Evolutionary conservation across 2,888 invertebrate genomes (phyloP), one percentile per base, ranked within the genome.

Genomic region (Zaprionus bogoriensis): DNA sequence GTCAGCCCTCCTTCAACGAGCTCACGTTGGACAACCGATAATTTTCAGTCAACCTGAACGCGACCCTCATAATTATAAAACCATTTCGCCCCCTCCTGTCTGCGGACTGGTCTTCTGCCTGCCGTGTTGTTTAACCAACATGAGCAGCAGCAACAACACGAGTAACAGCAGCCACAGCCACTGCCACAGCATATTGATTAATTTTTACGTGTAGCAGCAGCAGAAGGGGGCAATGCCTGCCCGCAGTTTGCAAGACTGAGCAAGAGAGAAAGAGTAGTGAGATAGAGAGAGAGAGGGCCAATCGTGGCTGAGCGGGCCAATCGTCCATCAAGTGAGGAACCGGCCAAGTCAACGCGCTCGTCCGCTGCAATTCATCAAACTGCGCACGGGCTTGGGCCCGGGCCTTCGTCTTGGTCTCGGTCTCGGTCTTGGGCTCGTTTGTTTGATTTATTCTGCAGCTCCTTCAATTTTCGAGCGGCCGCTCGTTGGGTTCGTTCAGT

Each of bases 391-490:
- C 22, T 51, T 39, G 23, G n/a, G n/a, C n/a, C n/a, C n/a, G n/a
- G n/a, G n/a, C n/a, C n/a, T 50, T 42, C 51, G 4, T 50, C 32
- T 4, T 28, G n/a, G 39, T 22, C 17, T 25, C 41, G 41, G 51
- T 42, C 32, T 59, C 51, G 50, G 54, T 41, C 41, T 44, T 44
- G 38, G 22, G 54, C 39, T 79, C 74, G 85, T 85, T 82, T 85
- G 80, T 78, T 83, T 83, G 86, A 83, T 85, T 83, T 83, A 85
- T 83, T 85, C 74, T 74, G 76, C 80, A 83, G 83, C 86, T 83
- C 75, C 80, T 85, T 77, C 76, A 83, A 65, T 81, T 77, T 70
- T 68, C 45, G 50, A 46, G 12, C 32, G 51, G 51, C 42, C 50
- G 63, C 39, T 52, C 30, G 46, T 20, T 47, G 41, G 32, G 27